phyloP scores from a whole-genome alignment of 2,888 invertebrate genomes.

The Microplitis manilae region DNA sequence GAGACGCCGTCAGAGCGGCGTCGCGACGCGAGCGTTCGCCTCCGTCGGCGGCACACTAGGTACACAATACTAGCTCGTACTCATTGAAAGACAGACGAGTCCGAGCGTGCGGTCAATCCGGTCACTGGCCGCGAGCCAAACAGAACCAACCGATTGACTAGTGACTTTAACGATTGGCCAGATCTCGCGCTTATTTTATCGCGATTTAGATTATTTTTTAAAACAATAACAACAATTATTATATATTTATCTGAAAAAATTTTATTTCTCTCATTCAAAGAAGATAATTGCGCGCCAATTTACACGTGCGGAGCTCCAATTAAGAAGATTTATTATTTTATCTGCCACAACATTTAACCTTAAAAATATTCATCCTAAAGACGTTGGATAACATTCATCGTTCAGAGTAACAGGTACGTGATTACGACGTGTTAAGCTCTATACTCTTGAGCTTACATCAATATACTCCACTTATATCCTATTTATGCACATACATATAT shows the following conservation, averaged over 20 bases:
- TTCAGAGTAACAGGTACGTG: constrained; percentile 8
- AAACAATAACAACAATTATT: background rate
- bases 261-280: background rate
- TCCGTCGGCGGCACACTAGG: constrained; percentile 47
- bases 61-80: constrained; percentile 7
- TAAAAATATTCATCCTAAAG: background rate
- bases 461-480: background rate
- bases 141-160: constrained; percentile 4
- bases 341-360: background rate
- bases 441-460: background rate
- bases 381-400: background rate
- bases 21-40: constrained; percentile 59
- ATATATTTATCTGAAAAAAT: background rate
- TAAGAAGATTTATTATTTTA: background rate
- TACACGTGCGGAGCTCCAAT: background rate
- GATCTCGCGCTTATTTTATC: background rate
- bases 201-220: background rate
- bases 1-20: constrained; percentile 65
- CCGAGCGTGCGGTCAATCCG: background rate
- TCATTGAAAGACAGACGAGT: background rate
- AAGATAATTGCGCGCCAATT: constrained; percentile 2
- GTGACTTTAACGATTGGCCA: constrained; percentile 6
- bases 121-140: constrained; percentile 10
- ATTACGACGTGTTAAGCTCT: background rate
- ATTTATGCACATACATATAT: background rate